Conservation (phyloP, 1,140 invertebrate species). For the Venustaconcha ellipsiformis region DNA sequence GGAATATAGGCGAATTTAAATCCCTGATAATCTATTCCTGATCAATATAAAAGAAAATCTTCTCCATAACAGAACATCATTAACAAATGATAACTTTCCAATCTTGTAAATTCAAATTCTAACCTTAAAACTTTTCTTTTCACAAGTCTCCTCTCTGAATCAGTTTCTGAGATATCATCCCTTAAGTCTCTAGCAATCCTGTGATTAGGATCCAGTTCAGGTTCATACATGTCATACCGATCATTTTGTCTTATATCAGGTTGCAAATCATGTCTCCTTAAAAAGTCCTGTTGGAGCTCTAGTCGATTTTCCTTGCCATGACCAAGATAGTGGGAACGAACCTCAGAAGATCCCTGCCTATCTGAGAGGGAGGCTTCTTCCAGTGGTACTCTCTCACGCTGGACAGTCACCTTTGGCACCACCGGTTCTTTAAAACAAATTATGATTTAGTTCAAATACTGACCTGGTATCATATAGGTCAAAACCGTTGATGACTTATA, state of each 20-base stretch:
- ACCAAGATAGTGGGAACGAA: too few relatives aligned
- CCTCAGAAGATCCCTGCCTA: conserved; percentile 8
- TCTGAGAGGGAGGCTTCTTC: conserved; percentile 24
- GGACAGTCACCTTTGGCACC: neutral
- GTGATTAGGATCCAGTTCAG: conserved; percentile 27
- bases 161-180: conserved; percentile 56
- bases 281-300: conserved; percentile 3
- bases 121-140: conserved; percentile 58
- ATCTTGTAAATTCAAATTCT: neutral
- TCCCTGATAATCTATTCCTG: neutral
- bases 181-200: conserved; percentile 9
- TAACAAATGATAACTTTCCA: neutral
- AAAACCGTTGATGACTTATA: too few relatives aligned
- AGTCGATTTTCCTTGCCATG: conserved; percentile 37
- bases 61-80: neutral
- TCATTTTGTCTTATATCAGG: conserved; percentile 13
- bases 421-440: conserved; percentile 3
- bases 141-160: conserved; percentile 49
- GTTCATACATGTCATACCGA: conserved; percentile 34
- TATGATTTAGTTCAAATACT: too few relatives aligned
- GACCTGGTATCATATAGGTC: too few relatives aligned
- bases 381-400: conserved; percentile 13
- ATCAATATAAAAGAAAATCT: neutral
- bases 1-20: neutral
- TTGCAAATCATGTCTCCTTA: conserved; percentile 11